Percentiles rank a stretch among this genome's conserved stretches.
Evolutionary conservation across 2,888 invertebrate genomes (phyloP).

Genomic region (Caenorhabditis sp.): DNA sequence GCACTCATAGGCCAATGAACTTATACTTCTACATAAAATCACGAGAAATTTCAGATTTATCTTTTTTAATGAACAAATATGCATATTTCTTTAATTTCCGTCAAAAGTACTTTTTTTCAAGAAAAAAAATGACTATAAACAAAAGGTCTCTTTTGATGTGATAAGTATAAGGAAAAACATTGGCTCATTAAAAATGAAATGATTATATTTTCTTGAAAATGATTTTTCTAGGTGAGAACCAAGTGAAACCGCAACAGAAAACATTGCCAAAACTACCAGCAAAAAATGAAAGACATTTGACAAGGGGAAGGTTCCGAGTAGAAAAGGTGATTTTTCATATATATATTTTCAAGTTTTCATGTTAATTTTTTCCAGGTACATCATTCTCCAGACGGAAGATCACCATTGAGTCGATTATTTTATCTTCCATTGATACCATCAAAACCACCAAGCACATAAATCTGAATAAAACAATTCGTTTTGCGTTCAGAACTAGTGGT

Average conservation of each 20-base stretch:
- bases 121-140: too few relatives aligned
- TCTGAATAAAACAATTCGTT: too few relatives aligned
- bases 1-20: background rate
- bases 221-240: background rate
- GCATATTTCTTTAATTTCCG: too few relatives aligned
- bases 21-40: background rate
- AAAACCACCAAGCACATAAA: background rate
- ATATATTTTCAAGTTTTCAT: background rate
- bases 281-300: conserved; percentile 11
- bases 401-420: conserved; percentile 29
- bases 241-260: conserved; percentile 13
- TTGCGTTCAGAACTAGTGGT: too few relatives aligned
- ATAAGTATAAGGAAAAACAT: too few relatives aligned
- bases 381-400: conserved; percentile 35
- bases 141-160: too few relatives aligned
- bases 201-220: background rate
- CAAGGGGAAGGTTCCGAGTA: conserved; percentile 23
- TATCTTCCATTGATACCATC: conserved; percentile 30
- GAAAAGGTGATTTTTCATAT: conserved; percentile 22
- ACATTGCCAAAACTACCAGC: conserved; percentile 34
- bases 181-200: background rate
- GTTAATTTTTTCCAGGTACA: conserved; percentile 29
- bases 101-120: too few relatives aligned
- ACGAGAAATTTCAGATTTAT: too few relatives aligned
- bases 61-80: background rate